Evolutionary conservation across 2,888 invertebrate species (phyloP).

Genomic region (Ellobium chinense): DNA sequence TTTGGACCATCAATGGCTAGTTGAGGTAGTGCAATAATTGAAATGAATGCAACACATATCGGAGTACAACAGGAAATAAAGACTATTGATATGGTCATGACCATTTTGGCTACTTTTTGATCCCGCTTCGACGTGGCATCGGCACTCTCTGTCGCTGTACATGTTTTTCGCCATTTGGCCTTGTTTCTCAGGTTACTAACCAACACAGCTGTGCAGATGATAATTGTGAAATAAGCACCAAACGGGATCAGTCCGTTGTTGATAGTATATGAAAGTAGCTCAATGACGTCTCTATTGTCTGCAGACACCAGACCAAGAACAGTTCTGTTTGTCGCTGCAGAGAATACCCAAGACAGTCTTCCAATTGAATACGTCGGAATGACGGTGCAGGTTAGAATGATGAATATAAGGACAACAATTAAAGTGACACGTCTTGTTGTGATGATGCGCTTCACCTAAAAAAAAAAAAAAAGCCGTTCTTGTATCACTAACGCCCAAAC

Average conservation of each 20-base stretch:
- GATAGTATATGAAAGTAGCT: not conserved
- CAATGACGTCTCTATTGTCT: not conserved
- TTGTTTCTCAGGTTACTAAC: not conserved
- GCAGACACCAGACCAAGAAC: not conserved
- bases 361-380: not conserved
- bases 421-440: not conserved
- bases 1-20: not conserved
- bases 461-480: too few species aligned
- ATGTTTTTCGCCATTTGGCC: not conserved
- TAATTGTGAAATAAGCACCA: not conserved
- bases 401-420: not conserved
- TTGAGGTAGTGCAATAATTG: not conserved
- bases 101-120: not conserved
- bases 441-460: not conserved
- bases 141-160: not conserved
- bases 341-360: not conserved
- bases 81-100: not conserved
- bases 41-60: not conserved
- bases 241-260: not conserved
- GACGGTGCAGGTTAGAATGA: not conserved
- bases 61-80: not conserved
- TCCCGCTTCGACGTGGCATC: not conserved
- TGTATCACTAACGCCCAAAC: too few species aligned
- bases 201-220: not conserved
- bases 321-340: not conserved